Conservation (phyloP, 1,140 invertebrate species). For the Danaus plexippus region DNA sequence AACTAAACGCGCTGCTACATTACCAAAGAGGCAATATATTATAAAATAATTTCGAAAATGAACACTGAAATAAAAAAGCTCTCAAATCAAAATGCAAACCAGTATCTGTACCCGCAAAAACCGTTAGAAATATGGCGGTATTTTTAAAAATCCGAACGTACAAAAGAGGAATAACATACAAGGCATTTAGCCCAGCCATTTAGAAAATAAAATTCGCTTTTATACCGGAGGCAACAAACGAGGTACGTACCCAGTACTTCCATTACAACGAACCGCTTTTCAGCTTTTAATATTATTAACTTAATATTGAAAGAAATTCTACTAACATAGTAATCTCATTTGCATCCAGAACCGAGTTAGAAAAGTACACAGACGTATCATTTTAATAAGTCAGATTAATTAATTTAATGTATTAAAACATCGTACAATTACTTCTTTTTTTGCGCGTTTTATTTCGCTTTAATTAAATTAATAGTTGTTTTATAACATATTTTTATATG, state of each 20-base stretch:
- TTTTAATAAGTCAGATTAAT: too few relatives aligned
- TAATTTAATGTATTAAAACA: too few relatives aligned
- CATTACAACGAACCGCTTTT: constrained; percentile 14
- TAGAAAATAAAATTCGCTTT: constrained; percentile 25
- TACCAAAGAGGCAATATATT: constrained; percentile 23
- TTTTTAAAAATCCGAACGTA: constrained; percentile 15
- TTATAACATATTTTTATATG: too few relatives aligned
- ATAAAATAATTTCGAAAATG: constrained; percentile 20
- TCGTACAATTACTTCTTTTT: too few relatives aligned
- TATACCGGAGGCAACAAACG: constrained; percentile 14
- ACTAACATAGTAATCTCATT: constrained; percentile 28
- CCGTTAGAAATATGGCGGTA: constrained; percentile 21
- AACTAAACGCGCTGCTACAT: constrained; percentile 11
- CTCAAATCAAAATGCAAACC: constrained; percentile 20
- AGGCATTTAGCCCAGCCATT: constrained; percentile 20
- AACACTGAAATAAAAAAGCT: constrained; percentile 21
- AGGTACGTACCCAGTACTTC: constrained; percentile 5
- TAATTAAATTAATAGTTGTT: too few relatives aligned
- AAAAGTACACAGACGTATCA: too few relatives aligned
- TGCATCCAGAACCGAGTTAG: constrained; percentile 4
- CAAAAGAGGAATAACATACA: constrained; percentile 21
- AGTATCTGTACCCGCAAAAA: constrained; percentile 22
- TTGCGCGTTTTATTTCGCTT: too few relatives aligned
- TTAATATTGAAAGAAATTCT: constrained; percentile 25
- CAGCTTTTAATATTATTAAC: constrained; percentile 28